Conservation (phyloP, 2,797 vertebrate genomes). For the Sciurus vulgaris region DNA sequence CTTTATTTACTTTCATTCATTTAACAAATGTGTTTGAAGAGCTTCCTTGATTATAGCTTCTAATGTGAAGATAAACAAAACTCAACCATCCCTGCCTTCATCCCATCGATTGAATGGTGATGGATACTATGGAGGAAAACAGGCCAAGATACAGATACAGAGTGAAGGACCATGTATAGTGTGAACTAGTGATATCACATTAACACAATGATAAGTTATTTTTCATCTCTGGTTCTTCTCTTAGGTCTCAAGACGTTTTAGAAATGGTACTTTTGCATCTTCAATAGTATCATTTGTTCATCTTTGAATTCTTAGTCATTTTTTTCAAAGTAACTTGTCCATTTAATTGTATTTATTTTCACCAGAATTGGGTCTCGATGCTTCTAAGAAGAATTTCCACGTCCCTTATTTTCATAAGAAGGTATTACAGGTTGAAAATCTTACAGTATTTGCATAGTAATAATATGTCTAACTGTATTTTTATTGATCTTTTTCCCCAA, state of each 20-base stretch:
- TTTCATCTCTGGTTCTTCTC: background rate
- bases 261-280: background rate
- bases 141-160: background rate
- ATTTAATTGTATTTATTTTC: background rate
- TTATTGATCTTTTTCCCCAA: background rate
- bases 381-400: background rate
- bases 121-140: background rate
- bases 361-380: background rate
- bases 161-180: accelerated
- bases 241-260: background rate
- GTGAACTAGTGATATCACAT: background rate
- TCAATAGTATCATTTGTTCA: background rate
- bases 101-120: background rate
- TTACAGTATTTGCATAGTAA: background rate
- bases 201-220: background rate
- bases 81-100: background rate
- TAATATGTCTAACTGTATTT: background rate
- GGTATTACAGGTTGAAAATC: background rate
- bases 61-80: background rate
- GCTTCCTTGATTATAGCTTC: background rate
- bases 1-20: no score
- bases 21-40: background rate
- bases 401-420: background rate
- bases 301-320: background rate
- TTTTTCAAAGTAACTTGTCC: background rate